Conservation (phyloP, 2,888 invertebrate species). For the Meloe dianella region DNA sequence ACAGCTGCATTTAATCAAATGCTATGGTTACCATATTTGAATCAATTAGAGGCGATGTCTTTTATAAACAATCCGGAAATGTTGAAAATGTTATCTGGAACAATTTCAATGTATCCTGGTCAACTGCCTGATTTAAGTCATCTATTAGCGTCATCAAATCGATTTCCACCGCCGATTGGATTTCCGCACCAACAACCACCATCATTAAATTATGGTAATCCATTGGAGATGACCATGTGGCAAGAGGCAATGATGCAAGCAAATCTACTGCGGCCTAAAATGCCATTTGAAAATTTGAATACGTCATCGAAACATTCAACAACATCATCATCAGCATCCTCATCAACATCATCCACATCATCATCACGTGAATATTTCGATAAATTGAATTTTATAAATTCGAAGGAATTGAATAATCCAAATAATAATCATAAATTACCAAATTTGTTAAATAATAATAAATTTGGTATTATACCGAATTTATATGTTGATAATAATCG, state of each 20-base stretch:
- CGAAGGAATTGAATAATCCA: slow-evolving; percentile 16
- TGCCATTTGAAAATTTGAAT: slow-evolving; percentile 46
- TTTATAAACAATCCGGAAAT: slow-evolving; percentile 63
- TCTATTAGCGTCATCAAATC: slow-evolving; percentile 58
- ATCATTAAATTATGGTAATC: slow-evolving; percentile 64
- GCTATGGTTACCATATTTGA: slow-evolving; percentile 75
- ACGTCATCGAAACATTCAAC: slow-evolving; percentile 32
- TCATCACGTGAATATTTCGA: slow-evolving; percentile 40
- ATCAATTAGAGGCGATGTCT: slow-evolving; percentile 67
- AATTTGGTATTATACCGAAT: slow-evolving; percentile 22
- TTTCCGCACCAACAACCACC: slow-evolving; percentile 50
- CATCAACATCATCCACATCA: neutral
- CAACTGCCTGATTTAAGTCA: slow-evolving; percentile 61
- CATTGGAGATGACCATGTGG: slow-evolving; percentile 71
- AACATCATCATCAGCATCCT: slow-evolving; percentile 1
- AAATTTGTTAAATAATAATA: slow-evolving; percentile 24
- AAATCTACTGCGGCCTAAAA: slow-evolving; percentile 50
- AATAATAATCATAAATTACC: slow-evolving; percentile 29
- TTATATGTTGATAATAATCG: slow-evolving; percentile 36
- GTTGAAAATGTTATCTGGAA: slow-evolving; percentile 62
- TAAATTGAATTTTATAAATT: slow-evolving; percentile 35
- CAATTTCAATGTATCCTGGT: slow-evolving; percentile 60
- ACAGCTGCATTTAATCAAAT: slow-evolving; percentile 74
- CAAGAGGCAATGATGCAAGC: slow-evolving; percentile 69
- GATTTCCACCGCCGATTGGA: slow-evolving; percentile 60